phyloP scores from a whole-genome alignment of 2,888 invertebrate species.

The Patella ulyssiponensis region DNA sequence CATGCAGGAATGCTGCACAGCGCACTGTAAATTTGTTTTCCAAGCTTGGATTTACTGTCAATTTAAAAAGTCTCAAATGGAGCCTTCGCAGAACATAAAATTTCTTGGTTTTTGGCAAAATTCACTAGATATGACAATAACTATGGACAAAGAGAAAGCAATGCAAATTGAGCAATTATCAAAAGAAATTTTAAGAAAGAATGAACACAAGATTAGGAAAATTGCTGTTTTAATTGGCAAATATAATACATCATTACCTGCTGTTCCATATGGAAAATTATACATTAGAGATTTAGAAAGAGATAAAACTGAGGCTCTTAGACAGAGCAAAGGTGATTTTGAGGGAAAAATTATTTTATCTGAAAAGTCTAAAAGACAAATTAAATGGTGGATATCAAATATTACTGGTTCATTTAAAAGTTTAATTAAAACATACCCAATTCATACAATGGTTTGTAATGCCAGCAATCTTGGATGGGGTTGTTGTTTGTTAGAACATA shows the following conservation, averaged over 20 bases:
- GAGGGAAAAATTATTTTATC: slow-evolving; percentile 8
- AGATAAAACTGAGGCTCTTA: slow-evolving; percentile 24
- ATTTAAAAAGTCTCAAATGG: background rate
- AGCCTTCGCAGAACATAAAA: background rate
- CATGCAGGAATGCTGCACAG: background rate
- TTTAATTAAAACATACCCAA: slow-evolving; percentile 10
- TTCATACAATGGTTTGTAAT: slow-evolving; percentile 15
- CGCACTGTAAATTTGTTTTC: too few relatives aligned
- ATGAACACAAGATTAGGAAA: too few relatives aligned
- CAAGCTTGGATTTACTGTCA: background rate
- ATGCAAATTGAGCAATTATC: slow-evolving; percentile 3
- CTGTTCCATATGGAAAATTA: slow-evolving; percentile 23
- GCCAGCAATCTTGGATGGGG: slow-evolving; percentile 25
- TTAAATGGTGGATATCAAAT: background rate
- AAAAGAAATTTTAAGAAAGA: background rate
- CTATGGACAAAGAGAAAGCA: slow-evolving; percentile 9
- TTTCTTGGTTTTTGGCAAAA: background rate
- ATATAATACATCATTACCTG: slow-evolving; percentile 26
- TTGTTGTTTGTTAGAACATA: background rate
- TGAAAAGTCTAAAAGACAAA: background rate
- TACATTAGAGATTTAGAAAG: slow-evolving; percentile 29
- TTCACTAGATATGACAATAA: background rate
- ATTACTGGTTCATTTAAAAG: slow-evolving; percentile 10
- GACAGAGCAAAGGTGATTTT: slow-evolving; percentile 17
- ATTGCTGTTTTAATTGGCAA: slow-evolving; percentile 26